phyloP scores from a whole-genome alignment of 2,113 vertebrate genomes.

The Chlorodrepanis virens region DNA sequence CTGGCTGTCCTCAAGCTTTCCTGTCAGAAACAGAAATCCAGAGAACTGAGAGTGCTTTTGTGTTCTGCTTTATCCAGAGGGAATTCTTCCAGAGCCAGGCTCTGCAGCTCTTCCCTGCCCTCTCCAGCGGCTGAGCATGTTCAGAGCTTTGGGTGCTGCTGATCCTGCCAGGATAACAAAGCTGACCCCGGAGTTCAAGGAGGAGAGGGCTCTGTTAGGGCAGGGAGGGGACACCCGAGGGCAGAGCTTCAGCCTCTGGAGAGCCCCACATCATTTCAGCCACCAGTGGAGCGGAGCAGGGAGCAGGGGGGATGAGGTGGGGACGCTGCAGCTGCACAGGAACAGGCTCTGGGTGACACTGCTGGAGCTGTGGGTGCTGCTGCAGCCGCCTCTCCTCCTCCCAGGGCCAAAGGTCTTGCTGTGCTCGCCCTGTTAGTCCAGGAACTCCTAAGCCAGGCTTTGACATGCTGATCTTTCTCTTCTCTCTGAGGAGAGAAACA shows the following conservation, averaged over 20 bases:
- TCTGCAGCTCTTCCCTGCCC: not conserved
- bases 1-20: not conserved
- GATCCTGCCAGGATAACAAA: not conserved
- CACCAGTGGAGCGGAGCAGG: not conserved
- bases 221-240: not conserved
- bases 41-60: not conserved
- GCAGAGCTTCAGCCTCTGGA: not conserved
- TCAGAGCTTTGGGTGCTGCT: not conserved
- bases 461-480: not conserved
- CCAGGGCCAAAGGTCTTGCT: not conserved
- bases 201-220: not conserved
- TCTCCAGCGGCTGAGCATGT: not conserved
- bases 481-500: not conserved
- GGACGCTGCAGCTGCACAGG: rapidly evolving
- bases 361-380: rapidly evolving
- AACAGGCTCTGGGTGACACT: not conserved
- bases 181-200: not conserved
- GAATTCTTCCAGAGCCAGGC: not conserved
- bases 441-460: not conserved
- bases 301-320: not conserved
- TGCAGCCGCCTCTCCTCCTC: not conserved
- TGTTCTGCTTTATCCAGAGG: not conserved
- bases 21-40: not conserved
- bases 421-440: not conserved
- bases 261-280: not conserved